A percentile compares a stretch with the other conserved stretches of the same genome.
These are phyloP conservation scores for Linepithema humile DNA, from an alignment of 1,140 invertebrate genomes.

Conservation along the genomic window DNA sequence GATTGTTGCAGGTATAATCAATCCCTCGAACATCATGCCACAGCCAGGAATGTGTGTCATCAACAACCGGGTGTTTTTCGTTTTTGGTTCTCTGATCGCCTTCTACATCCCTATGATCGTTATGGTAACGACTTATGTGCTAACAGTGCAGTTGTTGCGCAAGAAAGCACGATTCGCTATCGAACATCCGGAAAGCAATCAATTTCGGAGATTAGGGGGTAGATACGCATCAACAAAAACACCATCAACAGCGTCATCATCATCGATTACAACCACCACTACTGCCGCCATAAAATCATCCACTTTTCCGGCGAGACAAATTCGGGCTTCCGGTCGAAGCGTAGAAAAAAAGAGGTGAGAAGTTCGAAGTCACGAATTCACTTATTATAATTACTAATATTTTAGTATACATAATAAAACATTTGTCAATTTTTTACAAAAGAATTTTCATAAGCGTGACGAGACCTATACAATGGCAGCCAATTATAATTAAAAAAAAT, in stretches of 20 bases:
- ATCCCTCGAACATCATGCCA: constrained; percentile 91
- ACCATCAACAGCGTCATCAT: constrained; percentile 56
- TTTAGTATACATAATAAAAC: background rate
- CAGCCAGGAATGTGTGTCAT: constrained; percentile 91
- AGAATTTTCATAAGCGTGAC: no score
- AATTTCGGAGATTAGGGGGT: constrained; percentile 86
- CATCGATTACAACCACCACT: background rate
- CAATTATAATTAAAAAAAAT: no score
- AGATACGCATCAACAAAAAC: constrained; percentile 85
- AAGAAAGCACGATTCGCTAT: constrained; percentile 89
- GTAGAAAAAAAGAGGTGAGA: constrained; percentile 66
- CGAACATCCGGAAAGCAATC: constrained; percentile 86
- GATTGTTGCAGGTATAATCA: constrained; percentile 86
- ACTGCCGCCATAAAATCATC: constrained; percentile 58
- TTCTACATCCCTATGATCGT: constrained; percentile 98
- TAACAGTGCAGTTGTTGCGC: constrained; percentile 93
- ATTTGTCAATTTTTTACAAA: background rate
- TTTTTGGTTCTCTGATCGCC: constrained; percentile 94
- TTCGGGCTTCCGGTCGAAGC: constrained; percentile 81
- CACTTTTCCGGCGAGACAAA: constrained; percentile 64
- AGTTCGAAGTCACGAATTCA: no score
- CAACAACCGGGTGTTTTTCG: constrained; percentile 94
- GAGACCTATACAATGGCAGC: no score
- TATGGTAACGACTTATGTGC: constrained; percentile 95
- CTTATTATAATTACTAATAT: background rate